Base-by-base conservation (phyloP, 2,797 vertebrate species). In the Cirrhinus mrigala region DNA sequence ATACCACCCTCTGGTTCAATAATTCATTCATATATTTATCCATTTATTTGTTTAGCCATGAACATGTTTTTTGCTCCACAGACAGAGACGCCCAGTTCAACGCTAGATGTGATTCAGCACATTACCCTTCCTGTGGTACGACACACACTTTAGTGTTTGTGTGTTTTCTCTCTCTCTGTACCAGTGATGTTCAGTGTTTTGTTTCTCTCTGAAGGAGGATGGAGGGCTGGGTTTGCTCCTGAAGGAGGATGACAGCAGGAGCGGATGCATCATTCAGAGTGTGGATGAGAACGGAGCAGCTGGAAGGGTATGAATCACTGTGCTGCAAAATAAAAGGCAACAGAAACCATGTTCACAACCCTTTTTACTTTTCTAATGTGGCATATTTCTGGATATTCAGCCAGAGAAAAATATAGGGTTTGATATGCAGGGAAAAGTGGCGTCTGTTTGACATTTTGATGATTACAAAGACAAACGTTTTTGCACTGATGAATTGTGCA, bases 171-270 rank as follows among this genome's bases (percentile, higher is more conserved):
- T 50, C 3, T 75, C 33, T 66, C 64, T 58, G 3, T 20, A 14
- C 4, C 3, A 20, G 4, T 2, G 6, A 80, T n/a, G 6, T 52
- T 44, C 33, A 24, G 27, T 33, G 27, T 54, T 54, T 54, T 48
- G 9, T 24, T n/a, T 64, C 44, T 77, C n/a, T 33, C 46, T 48
- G 50, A 60, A 99, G 98, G 97, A 98, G 91, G 97, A 97, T 50
- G 96, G 93, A 60, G 95, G 94, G 50, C 92, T 96, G 40, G 97
- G 96, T 82, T 94, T 97, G 89, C 94, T 95, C 50, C 95, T 97
- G 88, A 96, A 94, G 84, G 97, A 97, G 75, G 95, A 96, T 60
- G 95, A 95, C 82, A 96, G 96, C 0, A 82, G 92, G 50, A 91
- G 86, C 1, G 97, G 95, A 52, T 94, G 96, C 64, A 89, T 96